phyloP scores from a whole-genome alignment of 2,888 invertebrate species.

The Folsomia manolachei region DNA sequence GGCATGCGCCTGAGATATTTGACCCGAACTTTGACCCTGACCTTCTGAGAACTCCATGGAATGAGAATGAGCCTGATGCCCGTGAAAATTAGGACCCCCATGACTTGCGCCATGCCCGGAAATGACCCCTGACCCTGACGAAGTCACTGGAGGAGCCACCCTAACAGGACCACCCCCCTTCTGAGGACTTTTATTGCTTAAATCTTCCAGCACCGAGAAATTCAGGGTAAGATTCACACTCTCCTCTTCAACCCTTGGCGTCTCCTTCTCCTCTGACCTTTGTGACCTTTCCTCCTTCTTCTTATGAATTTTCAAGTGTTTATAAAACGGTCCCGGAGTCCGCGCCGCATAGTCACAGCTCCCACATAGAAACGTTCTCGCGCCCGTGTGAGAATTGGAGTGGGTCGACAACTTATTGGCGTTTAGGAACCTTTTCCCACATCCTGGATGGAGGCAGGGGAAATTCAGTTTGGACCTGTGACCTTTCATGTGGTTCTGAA shows the following conservation, averaged over 20 bases:
- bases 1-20: neutral
- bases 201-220: neutral
- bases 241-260: neutral
- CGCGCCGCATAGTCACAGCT: slow-evolving; percentile 1
- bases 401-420: slow-evolving; percentile 54
- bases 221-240: neutral
- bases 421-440: slow-evolving; percentile 37
- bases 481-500: slow-evolving; percentile 28
- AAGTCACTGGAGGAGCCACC: neutral
- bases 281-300: neutral
- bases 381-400: slow-evolving; percentile 61
- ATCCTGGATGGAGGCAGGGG: slow-evolving; percentile 29
- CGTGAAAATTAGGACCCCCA: neutral
- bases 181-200: neutral
- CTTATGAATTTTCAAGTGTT: slow-evolving; percentile 8
- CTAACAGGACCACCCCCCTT: neutral
- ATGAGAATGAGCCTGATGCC: neutral
- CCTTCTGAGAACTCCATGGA: neutral
- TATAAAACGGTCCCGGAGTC: slow-evolving; percentile 4
- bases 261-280: neutral
- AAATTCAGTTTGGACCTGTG: slow-evolving; percentile 27
- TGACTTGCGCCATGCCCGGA: neutral
- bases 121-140: neutral
- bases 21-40: neutral
- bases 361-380: slow-evolving; percentile 60